A percentile compares a stretch with the other conserved stretches of the same genome.
Conservation (phyloP, 1,140 invertebrate species). For the Euglossa dilemma region DNA sequence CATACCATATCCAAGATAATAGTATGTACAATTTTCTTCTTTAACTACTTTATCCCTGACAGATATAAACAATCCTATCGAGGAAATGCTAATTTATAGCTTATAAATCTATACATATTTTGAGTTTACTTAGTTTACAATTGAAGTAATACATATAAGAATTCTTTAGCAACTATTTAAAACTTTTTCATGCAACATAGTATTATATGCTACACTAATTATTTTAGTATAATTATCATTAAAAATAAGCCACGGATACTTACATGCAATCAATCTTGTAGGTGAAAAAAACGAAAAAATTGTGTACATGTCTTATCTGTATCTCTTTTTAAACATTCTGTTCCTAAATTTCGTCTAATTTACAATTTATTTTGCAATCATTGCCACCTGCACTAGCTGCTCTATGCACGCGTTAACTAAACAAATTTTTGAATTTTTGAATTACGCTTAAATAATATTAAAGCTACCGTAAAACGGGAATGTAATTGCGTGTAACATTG, state of each 20-base stretch:
- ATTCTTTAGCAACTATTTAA: conserved; percentile 41
- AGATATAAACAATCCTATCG: conserved; percentile 37
- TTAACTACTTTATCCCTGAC: conserved; percentile 54
- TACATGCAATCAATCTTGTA: conserved; percentile 46
- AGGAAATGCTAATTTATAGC: conserved; percentile 53
- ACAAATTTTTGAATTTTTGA: conserved; percentile 18
- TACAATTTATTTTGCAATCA: conserved; percentile 4
- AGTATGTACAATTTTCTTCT: conserved; percentile 75
- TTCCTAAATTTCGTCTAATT: not conserved
- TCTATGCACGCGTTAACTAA: conserved; percentile 36
- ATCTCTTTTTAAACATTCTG: not conserved
- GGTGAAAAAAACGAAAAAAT: conserved; percentile 38
- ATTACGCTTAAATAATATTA: conserved; percentile 38
- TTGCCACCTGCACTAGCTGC: conserved; percentile 48
- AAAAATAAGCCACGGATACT: conserved; percentile 62
- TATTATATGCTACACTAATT: conserved; percentile 62
- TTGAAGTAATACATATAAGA: conserved; percentile 70
- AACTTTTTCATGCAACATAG: conserved; percentile 70
- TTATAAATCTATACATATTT: conserved; percentile 71
- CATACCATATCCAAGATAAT: conserved; percentile 76
- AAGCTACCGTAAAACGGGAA: conserved; percentile 46
- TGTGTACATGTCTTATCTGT: conserved; percentile 39
- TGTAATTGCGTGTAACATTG: conserved; percentile 44
- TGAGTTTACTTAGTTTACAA: conserved; percentile 69
- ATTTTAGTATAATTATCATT: conserved; percentile 62